These are phyloP conservation scores for Rhamphomyia laevipes DNA, from an alignment of 2,888 invertebrate species.

Conservation along the genomic window DNA sequence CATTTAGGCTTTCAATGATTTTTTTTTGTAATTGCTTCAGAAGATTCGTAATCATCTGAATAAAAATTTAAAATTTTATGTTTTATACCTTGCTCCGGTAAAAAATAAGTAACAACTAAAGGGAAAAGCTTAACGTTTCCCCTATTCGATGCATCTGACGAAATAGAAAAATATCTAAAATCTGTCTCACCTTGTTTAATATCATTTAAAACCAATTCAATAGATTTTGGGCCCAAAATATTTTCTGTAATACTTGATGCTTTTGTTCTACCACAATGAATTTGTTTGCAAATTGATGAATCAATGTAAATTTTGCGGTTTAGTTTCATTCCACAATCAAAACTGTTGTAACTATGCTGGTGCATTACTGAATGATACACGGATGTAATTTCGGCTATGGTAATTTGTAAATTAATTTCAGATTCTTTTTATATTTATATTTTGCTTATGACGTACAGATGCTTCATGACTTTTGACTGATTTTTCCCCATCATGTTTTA, in stretches of 20 bases:
- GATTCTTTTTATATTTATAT: background rate
- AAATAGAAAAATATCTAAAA: too few relatives aligned
- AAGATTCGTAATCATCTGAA: too few relatives aligned
- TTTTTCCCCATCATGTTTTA: slow-evolving; percentile 2
- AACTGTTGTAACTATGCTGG: background rate
- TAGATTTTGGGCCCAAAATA: background rate
- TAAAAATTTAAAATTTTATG: too few relatives aligned
- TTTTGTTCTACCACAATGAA: background rate
- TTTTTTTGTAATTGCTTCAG: too few relatives aligned
- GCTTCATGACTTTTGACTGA: background rate
- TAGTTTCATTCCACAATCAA: background rate
- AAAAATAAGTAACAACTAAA: too few relatives aligned
- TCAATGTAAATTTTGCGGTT: too few relatives aligned
- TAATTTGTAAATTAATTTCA: background rate
- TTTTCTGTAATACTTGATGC: background rate
- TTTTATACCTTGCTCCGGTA: too few relatives aligned
- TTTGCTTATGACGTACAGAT: background rate
- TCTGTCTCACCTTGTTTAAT: background rate
- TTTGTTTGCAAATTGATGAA: background rate
- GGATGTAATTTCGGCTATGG: background rate
- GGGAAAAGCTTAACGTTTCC: too few relatives aligned
- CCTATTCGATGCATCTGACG: too few relatives aligned
- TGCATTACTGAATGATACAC: background rate
- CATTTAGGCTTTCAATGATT: too few relatives aligned
- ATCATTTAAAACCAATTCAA: background rate